Evolutionary conservation across 1,140 invertebrate genomes (phyloP).

Genomic region (Euwallacea similis): DNA sequence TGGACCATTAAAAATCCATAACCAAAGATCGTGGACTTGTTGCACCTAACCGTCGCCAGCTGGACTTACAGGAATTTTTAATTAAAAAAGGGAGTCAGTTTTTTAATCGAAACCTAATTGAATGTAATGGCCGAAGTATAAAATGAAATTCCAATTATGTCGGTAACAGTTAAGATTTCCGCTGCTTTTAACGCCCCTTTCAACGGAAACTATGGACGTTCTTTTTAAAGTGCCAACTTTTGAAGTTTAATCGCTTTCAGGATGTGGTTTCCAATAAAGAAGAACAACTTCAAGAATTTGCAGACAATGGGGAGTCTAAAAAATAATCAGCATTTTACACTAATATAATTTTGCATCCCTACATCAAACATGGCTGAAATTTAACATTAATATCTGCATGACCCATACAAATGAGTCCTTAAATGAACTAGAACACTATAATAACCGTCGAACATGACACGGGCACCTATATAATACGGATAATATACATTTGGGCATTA

Average conservation of each 20-base stretch:
- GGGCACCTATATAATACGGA: conserved; percentile 47
- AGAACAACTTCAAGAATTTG: not conserved
- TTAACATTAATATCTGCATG: conserved; percentile 32
- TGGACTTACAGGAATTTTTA: not conserved
- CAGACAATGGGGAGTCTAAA: not conserved
- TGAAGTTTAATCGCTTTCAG: conserved; percentile 30
- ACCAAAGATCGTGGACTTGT: not conserved
- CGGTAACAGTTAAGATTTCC: conserved; percentile 24
- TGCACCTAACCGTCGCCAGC: not conserved
- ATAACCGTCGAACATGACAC: conserved; percentile 47
- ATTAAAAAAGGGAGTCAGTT: conserved; percentile 1
- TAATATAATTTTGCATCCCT: conserved; percentile 20
- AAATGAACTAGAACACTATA: conserved; percentile 39
- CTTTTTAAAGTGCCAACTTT: conserved; percentile 25
- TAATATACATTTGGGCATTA: conserved; percentile 49
- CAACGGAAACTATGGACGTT: conserved; percentile 21
- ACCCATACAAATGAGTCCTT: conserved; percentile 38
- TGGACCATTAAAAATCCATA: no score
- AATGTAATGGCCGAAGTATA: conserved; percentile 20
- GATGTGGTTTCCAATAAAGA: not conserved
- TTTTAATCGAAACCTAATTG: conserved; percentile 10
- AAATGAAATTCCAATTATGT: conserved; percentile 31
- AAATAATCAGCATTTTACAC: no score
- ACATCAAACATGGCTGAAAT: conserved; percentile 18
- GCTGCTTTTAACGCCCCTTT: conserved; percentile 22